A percentile compares a stretch with the other conserved stretches of the same genome.
Evolutionary conservation across 2,797 vertebrate genomes (phyloP).

Genomic region (Anabas testudineus): DNA sequence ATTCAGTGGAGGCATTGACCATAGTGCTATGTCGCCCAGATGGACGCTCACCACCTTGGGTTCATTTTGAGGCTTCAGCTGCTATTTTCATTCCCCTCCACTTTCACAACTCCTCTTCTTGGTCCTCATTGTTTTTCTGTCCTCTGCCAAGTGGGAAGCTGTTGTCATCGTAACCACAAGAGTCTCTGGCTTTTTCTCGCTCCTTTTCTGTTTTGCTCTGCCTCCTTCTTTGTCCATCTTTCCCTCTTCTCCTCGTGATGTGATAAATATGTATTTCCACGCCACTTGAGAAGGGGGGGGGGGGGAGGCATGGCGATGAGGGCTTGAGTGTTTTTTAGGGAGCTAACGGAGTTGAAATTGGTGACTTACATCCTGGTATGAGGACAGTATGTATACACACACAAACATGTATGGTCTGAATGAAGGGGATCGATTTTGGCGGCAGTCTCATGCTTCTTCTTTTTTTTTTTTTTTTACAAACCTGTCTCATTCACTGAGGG

Average conservation of each 20-base stretch:
- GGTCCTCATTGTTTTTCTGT: constrained; percentile 49
- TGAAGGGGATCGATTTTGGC: constrained; percentile 66
- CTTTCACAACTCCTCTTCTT: constrained; percentile 34
- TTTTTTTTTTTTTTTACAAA: constrained; percentile 51
- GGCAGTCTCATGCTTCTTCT: constrained; percentile 45
- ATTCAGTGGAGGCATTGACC: constrained; percentile 36
- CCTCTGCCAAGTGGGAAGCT: constrained; percentile 56
- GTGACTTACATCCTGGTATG: constrained; percentile 34
- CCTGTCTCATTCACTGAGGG: constrained; percentile 67
- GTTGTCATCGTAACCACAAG: constrained; percentile 73
- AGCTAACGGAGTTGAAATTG: constrained; percentile 65
- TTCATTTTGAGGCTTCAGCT: constrained; percentile 51
- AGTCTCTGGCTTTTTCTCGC: constrained; percentile 31
- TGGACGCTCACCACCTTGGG: constrained; percentile 23
- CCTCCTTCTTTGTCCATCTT: constrained; percentile 20
- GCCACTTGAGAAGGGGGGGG: constrained; percentile 26
- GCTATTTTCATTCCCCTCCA: constrained; percentile 58
- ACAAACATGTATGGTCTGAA: constrained; percentile 32
- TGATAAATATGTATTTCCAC: constrained; percentile 79
- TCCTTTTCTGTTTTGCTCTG: constrained; percentile 14
- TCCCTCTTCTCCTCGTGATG: constrained; percentile 48
- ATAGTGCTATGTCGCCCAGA: constrained; percentile 27
- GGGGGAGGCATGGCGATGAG: constrained; percentile 15
- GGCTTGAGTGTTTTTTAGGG: constrained; percentile 66
- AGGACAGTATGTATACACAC: constrained; percentile 18